phyloP scores from a whole-genome alignment of 1,140 invertebrate genomes.

The Drosophila jambulina region DNA sequence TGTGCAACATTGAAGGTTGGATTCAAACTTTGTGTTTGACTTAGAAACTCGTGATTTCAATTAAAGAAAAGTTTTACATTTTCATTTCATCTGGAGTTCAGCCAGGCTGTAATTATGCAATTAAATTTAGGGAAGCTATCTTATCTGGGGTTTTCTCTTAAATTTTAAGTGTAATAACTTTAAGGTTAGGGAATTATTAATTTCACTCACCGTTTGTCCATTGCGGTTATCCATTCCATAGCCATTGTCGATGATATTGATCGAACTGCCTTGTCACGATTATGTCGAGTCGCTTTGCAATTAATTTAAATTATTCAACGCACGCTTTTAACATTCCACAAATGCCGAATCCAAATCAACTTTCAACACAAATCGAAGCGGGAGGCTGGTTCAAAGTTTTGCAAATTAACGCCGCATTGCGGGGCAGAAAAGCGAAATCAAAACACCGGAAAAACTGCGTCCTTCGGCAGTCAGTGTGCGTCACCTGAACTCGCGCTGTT shows the following conservation, averaged over 20 bases:
- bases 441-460: conserved; percentile 52
- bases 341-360: conserved; percentile 21
- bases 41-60: conserved; percentile 37
- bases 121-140: neutral
- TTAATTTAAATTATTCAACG: conserved; percentile 21
- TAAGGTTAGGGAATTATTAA: neutral
- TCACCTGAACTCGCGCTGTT: conserved; percentile 37
- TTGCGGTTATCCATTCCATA: conserved; percentile 85
- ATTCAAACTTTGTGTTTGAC: conserved; percentile 14
- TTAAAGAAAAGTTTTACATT: conserved; percentile 24
- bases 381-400: conserved; percentile 23
- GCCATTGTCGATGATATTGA: conserved; percentile 68
- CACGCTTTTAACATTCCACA: conserved; percentile 17
- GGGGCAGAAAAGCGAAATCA: conserved; percentile 39
- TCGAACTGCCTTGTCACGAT: conserved; percentile 6
- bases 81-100: conserved; percentile 3
- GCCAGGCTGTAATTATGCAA: neutral
- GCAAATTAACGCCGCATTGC: conserved; percentile 57
- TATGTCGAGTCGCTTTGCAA: conserved; percentile 19
- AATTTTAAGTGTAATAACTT: neutral
- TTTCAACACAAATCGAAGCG: conserved; percentile 30
- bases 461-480: conserved; percentile 21
- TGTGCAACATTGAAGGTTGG: conserved; percentile 11
- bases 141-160: neutral
- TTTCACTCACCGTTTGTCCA: conserved; percentile 85